Conservation (phyloP, 2,888 invertebrate genomes). For the Celastrina argiolus region DNA sequence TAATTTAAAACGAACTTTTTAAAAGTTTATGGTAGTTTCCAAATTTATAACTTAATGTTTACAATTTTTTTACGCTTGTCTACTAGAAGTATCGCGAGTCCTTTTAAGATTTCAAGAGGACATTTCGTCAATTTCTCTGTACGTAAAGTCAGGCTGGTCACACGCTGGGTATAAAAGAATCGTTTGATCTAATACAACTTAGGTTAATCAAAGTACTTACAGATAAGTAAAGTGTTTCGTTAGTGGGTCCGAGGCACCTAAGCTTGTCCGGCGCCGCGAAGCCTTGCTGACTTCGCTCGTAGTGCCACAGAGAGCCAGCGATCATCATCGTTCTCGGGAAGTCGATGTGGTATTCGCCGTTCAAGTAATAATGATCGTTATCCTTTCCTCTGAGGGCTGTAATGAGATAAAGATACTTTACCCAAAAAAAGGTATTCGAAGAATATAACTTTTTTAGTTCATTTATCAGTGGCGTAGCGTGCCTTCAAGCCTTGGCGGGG, state of each 20-base stretch:
- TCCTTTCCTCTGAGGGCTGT: constrained; percentile 88
- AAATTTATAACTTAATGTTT: no score
- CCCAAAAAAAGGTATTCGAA: no score
- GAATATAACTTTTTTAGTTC: no score
- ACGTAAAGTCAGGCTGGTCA: background rate
- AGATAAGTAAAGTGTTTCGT: constrained; percentile 91
- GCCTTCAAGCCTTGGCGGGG: no score
- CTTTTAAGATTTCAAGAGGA: background rate
- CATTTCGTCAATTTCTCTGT: background rate
- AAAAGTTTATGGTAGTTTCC: no score
- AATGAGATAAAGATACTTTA: background rate
- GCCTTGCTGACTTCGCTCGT: constrained; percentile 89
- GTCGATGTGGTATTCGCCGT: constrained; percentile 96
- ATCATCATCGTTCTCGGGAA: constrained; percentile 88
- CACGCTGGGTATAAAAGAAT: background rate
- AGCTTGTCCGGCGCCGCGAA: constrained; percentile 91
- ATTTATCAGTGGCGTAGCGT: no score
- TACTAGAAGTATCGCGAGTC: background rate
- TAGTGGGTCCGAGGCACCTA: constrained; percentile 90
- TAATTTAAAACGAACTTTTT: no score
- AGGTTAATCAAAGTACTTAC: constrained; percentile 57
- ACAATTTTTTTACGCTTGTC: background rate
- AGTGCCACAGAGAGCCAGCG: constrained; percentile 91
- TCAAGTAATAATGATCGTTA: constrained; percentile 91
- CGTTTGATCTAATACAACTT: background rate